phyloP scores from a whole-genome alignment of 2,113 vertebrate genomes.

The Dolichotis patagonum region DNA sequence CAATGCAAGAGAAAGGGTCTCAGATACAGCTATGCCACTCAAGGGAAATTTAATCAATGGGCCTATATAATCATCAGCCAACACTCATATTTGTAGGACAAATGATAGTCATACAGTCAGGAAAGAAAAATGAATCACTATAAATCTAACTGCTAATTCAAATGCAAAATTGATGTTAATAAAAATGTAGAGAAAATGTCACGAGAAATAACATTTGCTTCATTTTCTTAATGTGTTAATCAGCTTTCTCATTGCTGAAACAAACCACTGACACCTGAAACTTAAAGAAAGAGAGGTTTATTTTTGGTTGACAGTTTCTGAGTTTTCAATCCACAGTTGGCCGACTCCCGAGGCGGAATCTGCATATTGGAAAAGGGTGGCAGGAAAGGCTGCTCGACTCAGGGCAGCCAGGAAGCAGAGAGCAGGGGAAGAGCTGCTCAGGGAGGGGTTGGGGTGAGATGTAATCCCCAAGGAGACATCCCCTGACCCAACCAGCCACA shows the following conservation, averaged over 20 bases:
- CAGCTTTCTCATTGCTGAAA: not conserved
- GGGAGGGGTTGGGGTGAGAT: not conserved
- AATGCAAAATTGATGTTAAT: not conserved
- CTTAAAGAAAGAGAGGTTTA: not conserved
- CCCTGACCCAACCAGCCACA: not conserved
- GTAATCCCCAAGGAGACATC: too few relatives aligned
- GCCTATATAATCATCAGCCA: not conserved
- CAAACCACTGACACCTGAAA: not conserved
- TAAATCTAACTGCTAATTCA: not conserved
- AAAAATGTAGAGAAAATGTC: not conserved
- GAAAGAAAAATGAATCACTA: not conserved
- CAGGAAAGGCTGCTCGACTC: not conserved
- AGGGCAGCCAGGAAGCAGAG: not conserved
- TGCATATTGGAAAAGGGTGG: fast-evolving
- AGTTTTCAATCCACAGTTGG: not conserved
- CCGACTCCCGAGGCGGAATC: not conserved
- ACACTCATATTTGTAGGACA: not conserved
- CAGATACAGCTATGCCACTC: not conserved
- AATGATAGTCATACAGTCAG: not conserved
- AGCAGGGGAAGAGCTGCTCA: not conserved
- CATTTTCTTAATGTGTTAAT: not conserved
- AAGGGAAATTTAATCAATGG: not conserved
- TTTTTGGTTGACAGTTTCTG: not conserved
- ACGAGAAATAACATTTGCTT: not conserved
- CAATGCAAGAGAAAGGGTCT: not conserved